A percentile compares a stretch with the other conserved stretches of the same genome.
These are phyloP conservation scores for Deilephila elpenor DNA, from an alignment of 2,888 invertebrate species.

Conservation along the genomic window DNA sequence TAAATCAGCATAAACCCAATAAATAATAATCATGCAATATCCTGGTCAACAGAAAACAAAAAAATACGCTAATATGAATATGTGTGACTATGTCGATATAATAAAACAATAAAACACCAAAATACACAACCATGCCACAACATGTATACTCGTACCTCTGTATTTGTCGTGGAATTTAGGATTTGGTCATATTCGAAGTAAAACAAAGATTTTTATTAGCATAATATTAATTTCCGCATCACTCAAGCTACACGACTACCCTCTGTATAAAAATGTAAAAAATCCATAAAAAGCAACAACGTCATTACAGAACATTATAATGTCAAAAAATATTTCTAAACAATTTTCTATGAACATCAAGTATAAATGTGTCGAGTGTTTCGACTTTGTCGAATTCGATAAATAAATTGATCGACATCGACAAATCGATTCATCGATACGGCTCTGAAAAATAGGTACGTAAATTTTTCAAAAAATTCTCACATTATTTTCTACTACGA, in stretches of 20 bases:
- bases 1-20: neutral
- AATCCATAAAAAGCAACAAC: conserved; percentile 32
- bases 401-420: conserved; percentile 6
- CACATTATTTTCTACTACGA: conserved; percentile 25
- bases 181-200: conserved; percentile 44
- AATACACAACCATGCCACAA: conserved; percentile 68
- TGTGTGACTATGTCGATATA: conserved; percentile 58
- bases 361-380: neutral
- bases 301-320: conserved; percentile 15
- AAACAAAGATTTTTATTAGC: conserved; percentile 71
- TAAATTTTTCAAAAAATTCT: conserved; percentile 51
- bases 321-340: conserved; percentile 16
- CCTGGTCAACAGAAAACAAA: conserved; percentile 32
- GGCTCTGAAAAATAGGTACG: conserved; percentile 25
- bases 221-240: conserved; percentile 63
- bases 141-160: conserved; percentile 58
- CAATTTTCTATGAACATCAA: conserved; percentile 2
- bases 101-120: conserved; percentile 46
- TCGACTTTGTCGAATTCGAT: neutral
- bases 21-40: conserved; percentile 36
- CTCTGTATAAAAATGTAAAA: conserved; percentile 59
- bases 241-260: conserved; percentile 64
- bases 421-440: neutral
- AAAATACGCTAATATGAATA: conserved; percentile 64
- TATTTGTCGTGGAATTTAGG: conserved; percentile 41